These are phyloP conservation scores for Sarcophaga peregrina DNA, from an alignment of 1,140 invertebrate species.

Conservation along the genomic window DNA sequence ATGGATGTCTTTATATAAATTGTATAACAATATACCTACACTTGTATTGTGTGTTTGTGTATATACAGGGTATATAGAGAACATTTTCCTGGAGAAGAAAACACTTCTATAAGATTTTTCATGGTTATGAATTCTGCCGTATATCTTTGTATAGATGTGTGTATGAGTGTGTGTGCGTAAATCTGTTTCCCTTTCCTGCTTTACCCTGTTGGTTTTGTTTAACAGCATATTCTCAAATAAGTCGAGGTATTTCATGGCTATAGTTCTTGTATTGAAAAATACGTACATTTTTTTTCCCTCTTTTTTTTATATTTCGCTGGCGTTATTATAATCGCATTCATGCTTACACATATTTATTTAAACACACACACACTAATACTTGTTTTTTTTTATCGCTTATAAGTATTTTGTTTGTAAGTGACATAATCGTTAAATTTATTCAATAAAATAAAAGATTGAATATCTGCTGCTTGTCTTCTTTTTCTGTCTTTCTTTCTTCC, in stretches of 20 bases:
- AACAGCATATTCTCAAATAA: not conserved
- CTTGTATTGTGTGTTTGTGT: no score
- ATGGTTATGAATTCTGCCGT: no score
- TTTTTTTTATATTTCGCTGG: not conserved
- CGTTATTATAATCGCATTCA: conserved; percentile 33
- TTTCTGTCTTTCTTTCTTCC: not conserved
- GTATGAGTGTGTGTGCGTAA: conserved; percentile 27
- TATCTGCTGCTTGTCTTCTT: not conserved
- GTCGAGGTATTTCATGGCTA: conserved; percentile 24
- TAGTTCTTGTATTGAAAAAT: not conserved
- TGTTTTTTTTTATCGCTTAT: not conserved
- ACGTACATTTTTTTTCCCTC: not conserved
- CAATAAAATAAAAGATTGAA: conserved; percentile 11
- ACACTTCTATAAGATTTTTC: no score
- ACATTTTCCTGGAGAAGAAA: no score
- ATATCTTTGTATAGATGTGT: not conserved
- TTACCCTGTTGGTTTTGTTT: not conserved
- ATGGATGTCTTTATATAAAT: no score
- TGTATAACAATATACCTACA: no score
- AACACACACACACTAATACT: no score
- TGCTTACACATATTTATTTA: no score
- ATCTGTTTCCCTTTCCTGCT: not conserved
- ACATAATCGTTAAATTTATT: conserved; percentile 32
- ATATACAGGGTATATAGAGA: no score
- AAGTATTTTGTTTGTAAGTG: conserved; percentile 18